Conservation (phyloP, 1,140 invertebrate genomes). For the Heliconius eleuchia region DNA sequence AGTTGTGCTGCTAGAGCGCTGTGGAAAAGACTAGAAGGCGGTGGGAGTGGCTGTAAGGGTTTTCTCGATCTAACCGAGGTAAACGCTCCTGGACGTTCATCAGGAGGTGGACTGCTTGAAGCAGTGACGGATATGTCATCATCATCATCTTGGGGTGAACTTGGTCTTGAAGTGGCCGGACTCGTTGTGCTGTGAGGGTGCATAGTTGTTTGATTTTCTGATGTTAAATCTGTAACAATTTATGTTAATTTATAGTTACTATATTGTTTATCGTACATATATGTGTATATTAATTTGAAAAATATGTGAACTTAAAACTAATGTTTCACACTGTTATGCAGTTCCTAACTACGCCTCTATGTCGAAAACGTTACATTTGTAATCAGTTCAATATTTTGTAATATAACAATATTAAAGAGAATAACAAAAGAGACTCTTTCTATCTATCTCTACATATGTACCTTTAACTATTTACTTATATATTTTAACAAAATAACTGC, state of each 20-base stretch:
- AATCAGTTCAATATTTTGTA: no score
- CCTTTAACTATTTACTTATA: no score
- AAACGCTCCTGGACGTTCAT: conserved; percentile 80
- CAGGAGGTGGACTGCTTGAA: conserved; percentile 79
- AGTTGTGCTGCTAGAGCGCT: conserved; percentile 86
- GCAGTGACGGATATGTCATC: conserved; percentile 87
- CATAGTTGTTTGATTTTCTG: conserved; percentile 70
- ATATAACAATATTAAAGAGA: no score
- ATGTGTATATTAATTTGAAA: neutral
- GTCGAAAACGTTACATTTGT: no score
- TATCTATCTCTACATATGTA: no score
- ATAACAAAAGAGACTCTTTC: no score
- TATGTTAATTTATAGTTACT: neutral
- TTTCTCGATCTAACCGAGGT: conserved; percentile 77
- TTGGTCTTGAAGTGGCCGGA: conserved; percentile 80
- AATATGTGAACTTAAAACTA: neutral
- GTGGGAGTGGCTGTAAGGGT: conserved; percentile 71
- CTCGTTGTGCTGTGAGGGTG: conserved; percentile 85
- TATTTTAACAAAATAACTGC: no score
- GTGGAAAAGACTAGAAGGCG: conserved; percentile 83
- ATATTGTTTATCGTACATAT: no score
- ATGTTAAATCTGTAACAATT: conserved; percentile 57
- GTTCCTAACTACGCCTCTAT: no score
- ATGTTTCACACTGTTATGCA: no score
- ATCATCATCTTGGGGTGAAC: conserved; percentile 83